phyloP scores from a whole-genome alignment of 1,140 invertebrate genomes.

The Pseudomyrmex dendroicus region DNA sequence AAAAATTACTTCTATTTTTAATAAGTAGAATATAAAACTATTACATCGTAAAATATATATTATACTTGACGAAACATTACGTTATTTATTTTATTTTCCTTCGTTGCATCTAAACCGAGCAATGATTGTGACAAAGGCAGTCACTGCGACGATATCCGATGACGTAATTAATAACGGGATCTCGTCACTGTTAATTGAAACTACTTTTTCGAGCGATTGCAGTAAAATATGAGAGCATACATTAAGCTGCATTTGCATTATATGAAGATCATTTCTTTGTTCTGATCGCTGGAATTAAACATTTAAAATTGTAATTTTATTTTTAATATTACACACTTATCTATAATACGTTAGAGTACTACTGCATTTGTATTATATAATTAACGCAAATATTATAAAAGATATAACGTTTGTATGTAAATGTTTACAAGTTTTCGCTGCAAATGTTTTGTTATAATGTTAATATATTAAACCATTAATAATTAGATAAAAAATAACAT shows the following conservation, averaged over 20 bases:
- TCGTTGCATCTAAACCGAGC: slow-evolving; percentile 28
- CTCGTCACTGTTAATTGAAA: neutral
- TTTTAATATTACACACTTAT: no score
- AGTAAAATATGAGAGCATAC: slow-evolving; percentile 21
- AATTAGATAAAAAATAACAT: no score
- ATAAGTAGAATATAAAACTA: neutral
- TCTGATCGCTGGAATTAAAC: neutral
- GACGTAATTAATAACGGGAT: slow-evolving; percentile 44
- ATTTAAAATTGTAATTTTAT: neutral
- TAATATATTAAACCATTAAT: no score
- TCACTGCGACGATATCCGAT: slow-evolving; percentile 19
- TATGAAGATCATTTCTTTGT: neutral
- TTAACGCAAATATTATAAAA: no score
- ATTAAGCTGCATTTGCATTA: neutral
- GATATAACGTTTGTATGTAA: no score
- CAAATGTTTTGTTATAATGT: no score
- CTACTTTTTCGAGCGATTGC: neutral
- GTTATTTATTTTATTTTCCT: slow-evolving; percentile 14
- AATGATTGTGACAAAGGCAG: slow-evolving; percentile 38
- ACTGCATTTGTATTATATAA: no score
- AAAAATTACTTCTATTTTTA: neutral
- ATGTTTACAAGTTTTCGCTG: no score
- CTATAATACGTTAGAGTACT: no score
- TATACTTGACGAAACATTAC: neutral
- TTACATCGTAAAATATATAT: no score